These are phyloP conservation scores for Notothenia coriiceps DNA, from an alignment of 2,113 vertebrate genomes.

Conservation along the genomic window DNA sequence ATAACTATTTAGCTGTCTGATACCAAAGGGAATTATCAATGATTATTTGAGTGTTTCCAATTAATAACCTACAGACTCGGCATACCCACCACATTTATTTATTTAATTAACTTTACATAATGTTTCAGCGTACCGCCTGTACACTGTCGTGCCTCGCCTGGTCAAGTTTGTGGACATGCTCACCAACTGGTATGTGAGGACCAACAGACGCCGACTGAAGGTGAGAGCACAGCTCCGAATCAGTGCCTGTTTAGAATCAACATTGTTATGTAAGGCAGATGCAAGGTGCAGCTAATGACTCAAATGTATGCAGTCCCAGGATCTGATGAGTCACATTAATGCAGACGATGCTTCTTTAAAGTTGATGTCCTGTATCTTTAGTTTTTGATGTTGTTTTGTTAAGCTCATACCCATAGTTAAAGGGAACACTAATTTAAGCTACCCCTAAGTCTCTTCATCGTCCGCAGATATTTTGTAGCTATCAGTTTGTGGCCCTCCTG, in stretches of 20 bases:
- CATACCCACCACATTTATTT: too few relatives aligned
- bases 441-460: not conserved
- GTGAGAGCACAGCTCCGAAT: constrained; percentile 76
- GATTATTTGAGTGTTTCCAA: too few relatives aligned
- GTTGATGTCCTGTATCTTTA: not conserved
- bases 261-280: not conserved
- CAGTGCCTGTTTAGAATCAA: not conserved
- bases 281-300: not conserved
- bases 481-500: constrained; percentile 12
- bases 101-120: too few relatives aligned
- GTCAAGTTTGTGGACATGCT: constrained; percentile 98
- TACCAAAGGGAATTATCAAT: too few relatives aligned
- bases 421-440: constrained; percentile 4
- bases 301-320: not conserved
- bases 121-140: constrained; percentile 91
- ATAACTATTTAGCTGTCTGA: too few relatives aligned
- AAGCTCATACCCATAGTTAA: not conserved
- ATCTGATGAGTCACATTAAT: constrained; percentile 1
- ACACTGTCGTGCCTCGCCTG: constrained; percentile 95
- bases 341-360: not conserved
- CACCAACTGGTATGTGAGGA: constrained; percentile 98
- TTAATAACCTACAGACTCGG: too few relatives aligned
- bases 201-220: constrained; percentile 96
- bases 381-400: not conserved
- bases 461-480: constrained; percentile 20